Percentiles rank a stretch among this genome's conserved stretches.
These are phyloP conservation scores for Trachelipus rathkii DNA, from an alignment of 1,140 invertebrate genomes.

Conservation along the genomic window DNA sequence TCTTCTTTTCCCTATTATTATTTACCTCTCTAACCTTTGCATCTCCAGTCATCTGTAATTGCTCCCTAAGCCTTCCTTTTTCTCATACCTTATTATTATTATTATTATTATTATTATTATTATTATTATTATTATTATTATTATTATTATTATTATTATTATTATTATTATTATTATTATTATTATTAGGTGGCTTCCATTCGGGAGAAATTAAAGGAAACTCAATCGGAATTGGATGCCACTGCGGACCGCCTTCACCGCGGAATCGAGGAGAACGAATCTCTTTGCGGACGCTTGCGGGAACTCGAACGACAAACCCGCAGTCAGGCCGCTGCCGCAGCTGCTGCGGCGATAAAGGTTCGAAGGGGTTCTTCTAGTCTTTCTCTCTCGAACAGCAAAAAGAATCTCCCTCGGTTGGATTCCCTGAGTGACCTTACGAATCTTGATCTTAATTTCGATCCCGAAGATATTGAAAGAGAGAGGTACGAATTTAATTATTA, in stretches of 20 bases:
- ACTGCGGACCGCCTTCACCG: slow-evolving; percentile 35
- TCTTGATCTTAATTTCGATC: slow-evolving; percentile 68
- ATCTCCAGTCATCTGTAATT: too few species aligned
- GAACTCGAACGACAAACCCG: slow-evolving; percentile 61
- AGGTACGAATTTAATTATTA: slow-evolving; percentile 52
- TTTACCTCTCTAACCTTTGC: too few species aligned
- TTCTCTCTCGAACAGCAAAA: slow-evolving; percentile 40
- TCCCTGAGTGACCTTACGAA: slow-evolving; percentile 75
- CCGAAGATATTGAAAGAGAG: slow-evolving; percentile 68
- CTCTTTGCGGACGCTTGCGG: slow-evolving; percentile 62
- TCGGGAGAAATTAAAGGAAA: not conserved
- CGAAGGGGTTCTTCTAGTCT: slow-evolving; percentile 36
- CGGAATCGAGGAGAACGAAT: slow-evolving; percentile 73
- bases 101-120: too few species aligned
- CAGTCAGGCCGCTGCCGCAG: not conserved
- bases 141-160: too few species aligned
- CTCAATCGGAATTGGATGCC: not conserved
- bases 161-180: too few species aligned
- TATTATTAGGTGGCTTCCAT: too few species aligned
- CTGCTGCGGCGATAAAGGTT: slow-evolving; percentile 12
- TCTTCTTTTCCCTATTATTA: too few species aligned
- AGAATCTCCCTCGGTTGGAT: slow-evolving; percentile 51
- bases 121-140: too few species aligned
- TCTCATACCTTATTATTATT: too few species aligned
- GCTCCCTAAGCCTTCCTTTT: not conserved